These are phyloP conservation scores for Harmothoe impar DNA, from an alignment of 2,888 invertebrate genomes.

Conservation along the genomic window DNA sequence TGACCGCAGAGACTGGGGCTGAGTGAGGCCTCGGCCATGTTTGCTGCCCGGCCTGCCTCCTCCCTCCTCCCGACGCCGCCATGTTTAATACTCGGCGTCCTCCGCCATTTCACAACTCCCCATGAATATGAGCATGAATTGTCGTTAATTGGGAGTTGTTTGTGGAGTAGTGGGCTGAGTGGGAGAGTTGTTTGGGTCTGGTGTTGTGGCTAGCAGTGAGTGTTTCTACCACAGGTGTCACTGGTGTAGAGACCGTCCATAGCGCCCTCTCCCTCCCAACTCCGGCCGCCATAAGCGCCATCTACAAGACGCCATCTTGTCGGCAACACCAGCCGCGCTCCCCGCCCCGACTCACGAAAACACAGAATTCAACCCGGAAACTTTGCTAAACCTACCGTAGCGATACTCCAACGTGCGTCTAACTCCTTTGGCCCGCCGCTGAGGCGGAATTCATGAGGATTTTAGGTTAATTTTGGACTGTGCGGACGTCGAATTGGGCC, in stretches of 20 bases:
- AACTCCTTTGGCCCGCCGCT: background rate
- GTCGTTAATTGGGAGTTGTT: background rate
- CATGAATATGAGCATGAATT: background rate
- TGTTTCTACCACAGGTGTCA: conserved; percentile 64
- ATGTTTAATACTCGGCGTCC: conserved; percentile 33
- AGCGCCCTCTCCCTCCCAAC: conserved; percentile 56
- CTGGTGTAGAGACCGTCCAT: conserved; percentile 49
- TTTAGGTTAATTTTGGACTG: background rate
- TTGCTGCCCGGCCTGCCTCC: background rate
- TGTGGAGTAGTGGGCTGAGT: conserved; percentile 3
- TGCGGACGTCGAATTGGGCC: background rate
- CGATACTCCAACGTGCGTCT: background rate
- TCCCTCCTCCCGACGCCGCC: background rate
- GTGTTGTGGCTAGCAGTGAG: conserved; percentile 61
- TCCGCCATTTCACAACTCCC: background rate
- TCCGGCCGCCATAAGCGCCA: conserved; percentile 57
- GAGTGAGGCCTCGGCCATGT: conserved; percentile 35
- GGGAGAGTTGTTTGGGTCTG: conserved; percentile 13
- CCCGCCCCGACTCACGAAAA: background rate
- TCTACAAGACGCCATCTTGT: conserved; percentile 61
- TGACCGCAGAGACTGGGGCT: conserved; percentile 15
- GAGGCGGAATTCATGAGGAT: background rate
- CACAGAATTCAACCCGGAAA: background rate
- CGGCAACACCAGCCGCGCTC: background rate
- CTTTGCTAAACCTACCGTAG: background rate